Evolutionary conservation across 2,797 vertebrate species (phyloP), one percentile per base, ranked within the genome.

Genomic region (Anguilla marmorata): DNA sequence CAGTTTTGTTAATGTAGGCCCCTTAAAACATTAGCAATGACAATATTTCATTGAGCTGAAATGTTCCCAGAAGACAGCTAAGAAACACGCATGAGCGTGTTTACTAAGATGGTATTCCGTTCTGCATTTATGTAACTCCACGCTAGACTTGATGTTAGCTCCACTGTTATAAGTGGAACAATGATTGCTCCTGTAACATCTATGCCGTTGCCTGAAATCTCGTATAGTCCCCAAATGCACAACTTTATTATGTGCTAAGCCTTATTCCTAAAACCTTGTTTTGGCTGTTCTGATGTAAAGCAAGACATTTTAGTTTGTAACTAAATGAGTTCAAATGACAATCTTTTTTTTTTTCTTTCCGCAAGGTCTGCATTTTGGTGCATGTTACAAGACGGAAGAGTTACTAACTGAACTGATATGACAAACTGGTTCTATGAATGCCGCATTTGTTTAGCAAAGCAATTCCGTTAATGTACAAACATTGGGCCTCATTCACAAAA

Each of bases 321-420:
- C 93, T 95, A 95, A 95, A 95, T 93, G 92, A 95, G 94, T 94
- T 95, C 94, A 94, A 94, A 95, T 95, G 94, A 95, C 95, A 95
- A 95, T 93, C 93, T 91, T 45, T 45, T 45, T 94, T 91, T 45
- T 45, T 45, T 45, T 0, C 3, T 45, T 45, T 45, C 41, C 41
- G 41, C 41, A 94, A 92, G 92, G 94, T 93, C 92, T 91, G 91
- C 93, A 93, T 94, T 93, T 93, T 93, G 93, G 94, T 93, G 93
- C 92, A 92, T 90, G 92, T 93, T 79, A 91, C 92, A 90, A 92
- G 94, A 95, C 94, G 94, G 94, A 94, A 92, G 91, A 91, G 87
- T 95, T 96, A 96, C 95, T 93, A 90, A 95, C 95, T 96, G 95
- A 93, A 93, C 94, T 95, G 94, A 95, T 96, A 95, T 94, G 94